Conservation (phyloP, 2,113 vertebrate species). For the Fulica atra region DNA sequence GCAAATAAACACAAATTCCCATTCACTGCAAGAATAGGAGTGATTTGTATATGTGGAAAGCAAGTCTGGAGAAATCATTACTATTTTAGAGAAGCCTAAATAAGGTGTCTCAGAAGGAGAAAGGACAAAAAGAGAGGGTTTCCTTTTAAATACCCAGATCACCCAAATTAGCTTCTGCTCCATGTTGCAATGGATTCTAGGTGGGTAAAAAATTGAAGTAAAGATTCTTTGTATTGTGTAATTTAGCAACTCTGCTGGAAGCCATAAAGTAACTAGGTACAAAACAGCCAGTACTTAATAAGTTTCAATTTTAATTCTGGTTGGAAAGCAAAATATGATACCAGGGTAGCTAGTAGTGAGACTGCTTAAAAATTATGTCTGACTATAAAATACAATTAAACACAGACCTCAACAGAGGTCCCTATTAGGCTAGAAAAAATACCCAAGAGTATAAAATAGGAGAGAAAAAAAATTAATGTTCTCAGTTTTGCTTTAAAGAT, state of each 20-base stretch:
- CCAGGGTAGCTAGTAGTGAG: neutral
- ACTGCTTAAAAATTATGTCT: neutral
- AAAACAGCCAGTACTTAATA: conserved; percentile 19
- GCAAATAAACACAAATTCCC: neutral
- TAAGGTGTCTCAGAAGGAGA: neutral
- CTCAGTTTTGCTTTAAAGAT: neutral
- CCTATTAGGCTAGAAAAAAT: conserved; percentile 12
- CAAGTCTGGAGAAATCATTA: neutral
- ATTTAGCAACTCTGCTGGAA: conserved; percentile 33
- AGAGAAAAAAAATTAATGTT: neutral
- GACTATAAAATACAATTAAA: conserved; percentile 35
- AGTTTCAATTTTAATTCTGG: conserved; percentile 34
- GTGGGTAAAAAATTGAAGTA: conserved; percentile 20
- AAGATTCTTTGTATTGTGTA: neutral
- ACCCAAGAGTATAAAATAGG: neutral
- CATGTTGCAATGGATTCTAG: neutral
- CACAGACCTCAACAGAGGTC: neutral
- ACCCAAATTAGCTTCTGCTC: neutral
- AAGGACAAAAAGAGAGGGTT: neutral
- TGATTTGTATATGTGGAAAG: neutral
- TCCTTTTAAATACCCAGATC: neutral
- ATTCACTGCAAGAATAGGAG: neutral
- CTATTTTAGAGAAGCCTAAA: neutral
- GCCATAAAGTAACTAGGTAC: neutral
- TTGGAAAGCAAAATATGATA: conserved; percentile 10